A percentile compares a stretch with the other conserved stretches of the same genome.
phyloP scores from a whole-genome alignment of 2,113 vertebrate species.

The Nycticryphes semicollaris region DNA sequence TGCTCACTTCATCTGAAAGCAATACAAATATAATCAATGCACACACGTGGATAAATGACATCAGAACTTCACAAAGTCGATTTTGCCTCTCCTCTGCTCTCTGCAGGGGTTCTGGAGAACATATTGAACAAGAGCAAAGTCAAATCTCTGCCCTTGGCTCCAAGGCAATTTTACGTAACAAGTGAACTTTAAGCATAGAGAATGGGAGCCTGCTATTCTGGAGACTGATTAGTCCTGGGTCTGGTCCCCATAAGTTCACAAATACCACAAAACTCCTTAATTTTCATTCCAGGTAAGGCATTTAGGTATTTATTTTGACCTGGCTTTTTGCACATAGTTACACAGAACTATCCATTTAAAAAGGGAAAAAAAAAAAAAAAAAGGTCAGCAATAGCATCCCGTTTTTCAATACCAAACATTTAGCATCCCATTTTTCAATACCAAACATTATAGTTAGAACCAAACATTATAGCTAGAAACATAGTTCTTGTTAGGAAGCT shows the following conservation, averaged over 20 bases:
- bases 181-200: not conserved
- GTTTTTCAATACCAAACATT: not conserved
- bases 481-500: not conserved
- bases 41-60: slow-evolving; percentile 24
- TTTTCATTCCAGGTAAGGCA: not conserved
- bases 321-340: not conserved
- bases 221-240: not conserved
- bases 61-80: slow-evolving; percentile 11
- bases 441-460: not conserved
- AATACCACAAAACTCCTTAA: not conserved
- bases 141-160: slow-evolving; percentile 13
- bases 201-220: not conserved
- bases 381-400: not conserved
- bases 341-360: not conserved
- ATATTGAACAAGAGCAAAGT: slow-evolving; percentile 1
- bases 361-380: not conserved
- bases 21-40: slow-evolving; percentile 45
- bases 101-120: not conserved
- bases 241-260: not conserved
- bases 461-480: not conserved
- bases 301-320: not conserved
- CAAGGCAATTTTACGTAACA: slow-evolving; percentile 2
- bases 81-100: slow-evolving; percentile 19
- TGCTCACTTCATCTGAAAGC: slow-evolving; percentile 16
- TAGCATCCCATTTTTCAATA: too few relatives aligned